Base-by-base conservation (phyloP, 1,140 invertebrate genomes). In the Leptinotarsa undecemlineata region DNA sequence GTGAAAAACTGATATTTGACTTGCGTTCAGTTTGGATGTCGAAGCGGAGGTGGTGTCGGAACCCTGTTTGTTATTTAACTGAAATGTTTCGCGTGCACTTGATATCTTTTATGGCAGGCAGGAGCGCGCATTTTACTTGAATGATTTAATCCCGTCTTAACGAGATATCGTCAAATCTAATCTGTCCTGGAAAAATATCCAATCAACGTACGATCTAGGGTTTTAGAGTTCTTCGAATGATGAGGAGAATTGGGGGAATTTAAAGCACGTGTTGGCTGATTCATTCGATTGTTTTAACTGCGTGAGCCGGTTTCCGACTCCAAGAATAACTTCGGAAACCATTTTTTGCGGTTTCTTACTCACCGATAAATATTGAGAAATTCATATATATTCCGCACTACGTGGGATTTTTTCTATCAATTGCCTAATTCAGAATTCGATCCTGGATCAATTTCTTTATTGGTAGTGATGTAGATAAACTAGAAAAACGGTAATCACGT, bases 21-120 rank as follows among this genome's bases (percentile, higher is more conserved):
- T 69, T 69, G 68, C 4, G 42, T 15, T 42, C 19, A 42, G 20
- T 42, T 33, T n/a, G 60, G 48, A 19, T 73, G 66, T 76, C 64
- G 60, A 70, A 60, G 70, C 69, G 61, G 67, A 47, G 57, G 51
- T 69, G 63, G 20, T 64, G 63, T 21, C 63, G 20, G 63, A 17
- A 20, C 51, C 17, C n/a, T 57, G 51, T 17, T 57, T 57, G 51
- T 57, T 57, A 19, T 57, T 57, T 73, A 63, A 76, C 71, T 73
- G 75, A 68, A 76, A 69, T 64, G 72, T 48, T 70, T 73, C 73
- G 71, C 57, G 71, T 33, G 68, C 64, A 33, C 48, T 48, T 60
- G 57, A 60, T 74, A 66, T 42, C 42, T 68, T 68, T 68, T 68
- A 68, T 68, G n/a, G 33, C 2, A 21, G n/a, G 21, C 64, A 68